phyloP scores from a whole-genome alignment of 2,888 invertebrate species.

The Cosmopolites sordidus region DNA sequence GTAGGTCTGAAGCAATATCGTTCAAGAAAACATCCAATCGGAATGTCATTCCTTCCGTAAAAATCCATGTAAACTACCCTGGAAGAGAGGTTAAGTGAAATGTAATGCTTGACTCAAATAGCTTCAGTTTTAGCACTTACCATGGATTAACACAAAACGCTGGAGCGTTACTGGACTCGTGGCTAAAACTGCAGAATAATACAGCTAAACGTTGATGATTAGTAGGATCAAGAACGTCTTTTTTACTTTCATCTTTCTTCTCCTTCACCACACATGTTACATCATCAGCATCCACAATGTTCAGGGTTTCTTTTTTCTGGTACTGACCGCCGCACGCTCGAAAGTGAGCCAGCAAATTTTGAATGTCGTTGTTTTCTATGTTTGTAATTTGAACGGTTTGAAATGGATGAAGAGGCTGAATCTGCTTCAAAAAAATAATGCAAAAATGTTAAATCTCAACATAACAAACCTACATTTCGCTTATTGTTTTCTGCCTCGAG shows the following conservation, averaged over 20 bases:
- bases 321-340: conserved; percentile 77
- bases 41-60: conserved; percentile 92
- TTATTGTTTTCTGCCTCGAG: conserved; percentile 8
- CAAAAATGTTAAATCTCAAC: neutral
- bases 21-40: conserved; percentile 89
- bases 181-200: conserved; percentile 82
- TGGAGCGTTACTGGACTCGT: conserved; percentile 71
- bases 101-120: no score
- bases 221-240: conserved; percentile 72
- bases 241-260: conserved; percentile 23
- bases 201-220: conserved; percentile 86
- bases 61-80: conserved; percentile 91
- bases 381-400: conserved; percentile 65
- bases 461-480: conserved; percentile 28
- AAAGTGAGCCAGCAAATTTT: conserved; percentile 76
- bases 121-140: no score
- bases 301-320: conserved; percentile 41
- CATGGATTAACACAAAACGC: conserved; percentile 88
- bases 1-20: conserved; percentile 84
- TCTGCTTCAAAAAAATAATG: neutral
- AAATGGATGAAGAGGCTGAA: conserved; percentile 63
- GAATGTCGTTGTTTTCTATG: conserved; percentile 62
- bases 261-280: conserved; percentile 19
- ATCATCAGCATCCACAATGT: conserved; percentile 34
- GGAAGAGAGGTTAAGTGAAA: no score